These are phyloP conservation scores for Poeciliopsis infans DNA, from an alignment of 2,797 vertebrate species.

Conservation along the genomic window DNA sequence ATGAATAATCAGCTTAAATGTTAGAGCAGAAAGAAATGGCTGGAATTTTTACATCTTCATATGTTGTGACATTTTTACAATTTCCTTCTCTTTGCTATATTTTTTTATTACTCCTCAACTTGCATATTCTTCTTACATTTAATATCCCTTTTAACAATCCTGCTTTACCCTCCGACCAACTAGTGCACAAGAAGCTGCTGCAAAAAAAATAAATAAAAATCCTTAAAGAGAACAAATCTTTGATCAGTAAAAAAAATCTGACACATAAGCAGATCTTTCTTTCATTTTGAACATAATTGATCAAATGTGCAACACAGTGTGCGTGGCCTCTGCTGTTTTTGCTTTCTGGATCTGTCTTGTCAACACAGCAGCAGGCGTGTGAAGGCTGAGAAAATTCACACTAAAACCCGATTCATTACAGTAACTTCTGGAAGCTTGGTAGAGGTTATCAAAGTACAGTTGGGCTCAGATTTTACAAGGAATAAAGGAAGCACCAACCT, in stretches of 20 bases:
- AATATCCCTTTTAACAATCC: constrained; percentile 6
- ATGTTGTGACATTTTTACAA: background rate
- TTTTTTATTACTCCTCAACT: background rate
- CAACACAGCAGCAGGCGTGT: constrained; percentile 27
- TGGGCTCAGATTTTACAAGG: constrained; percentile 10
- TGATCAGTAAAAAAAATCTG: constrained; percentile 34
- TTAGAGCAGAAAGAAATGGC: background rate
- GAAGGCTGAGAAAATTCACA: constrained; percentile 24
- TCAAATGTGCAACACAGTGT: constrained; percentile 18
- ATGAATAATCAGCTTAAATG: background rate
- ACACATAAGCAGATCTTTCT: constrained; percentile 20
- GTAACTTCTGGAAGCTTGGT: constrained; percentile 19
- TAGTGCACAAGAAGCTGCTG: background rate
- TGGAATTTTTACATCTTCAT: background rate
- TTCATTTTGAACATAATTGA: constrained; percentile 38
- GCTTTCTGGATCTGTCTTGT: constrained; percentile 35
- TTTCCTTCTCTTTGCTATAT: no score
- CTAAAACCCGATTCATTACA: constrained; percentile 24
- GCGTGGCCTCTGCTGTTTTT: background rate
- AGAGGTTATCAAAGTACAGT: constrained; percentile 29
- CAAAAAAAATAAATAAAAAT: background rate
- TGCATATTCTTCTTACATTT: constrained; percentile 16
- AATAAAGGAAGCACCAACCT: background rate
- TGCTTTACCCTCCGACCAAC: constrained; percentile 28
- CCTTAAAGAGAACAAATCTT: constrained; percentile 25